Evolutionary conservation across 2,113 vertebrate species (phyloP).

Genomic region (Tachycineta bicolor): DNA sequence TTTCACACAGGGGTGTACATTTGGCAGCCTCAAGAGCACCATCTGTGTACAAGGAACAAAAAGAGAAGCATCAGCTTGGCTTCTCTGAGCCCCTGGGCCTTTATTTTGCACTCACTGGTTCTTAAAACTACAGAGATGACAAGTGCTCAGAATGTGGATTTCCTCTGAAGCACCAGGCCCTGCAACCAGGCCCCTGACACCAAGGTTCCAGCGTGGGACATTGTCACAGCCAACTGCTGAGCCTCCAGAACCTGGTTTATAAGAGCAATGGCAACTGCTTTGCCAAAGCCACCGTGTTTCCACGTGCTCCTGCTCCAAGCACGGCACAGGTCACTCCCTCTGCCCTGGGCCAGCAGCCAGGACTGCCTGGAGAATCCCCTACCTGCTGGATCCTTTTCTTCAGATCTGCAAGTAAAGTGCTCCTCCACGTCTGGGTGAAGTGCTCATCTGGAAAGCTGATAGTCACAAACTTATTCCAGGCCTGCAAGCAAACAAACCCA

Average conservation of each 20-base stretch:
- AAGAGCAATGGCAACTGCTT: not conserved
- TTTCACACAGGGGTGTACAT: not conserved
- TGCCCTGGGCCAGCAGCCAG: not conserved
- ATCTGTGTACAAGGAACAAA: not conserved
- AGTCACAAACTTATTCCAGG: slow-evolving; percentile 80
- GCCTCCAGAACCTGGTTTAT: not conserved
- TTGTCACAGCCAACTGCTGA: not conserved
- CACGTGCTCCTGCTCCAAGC: rapidly evolving
- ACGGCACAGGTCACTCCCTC: not conserved
- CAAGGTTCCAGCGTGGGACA: rapidly evolving
- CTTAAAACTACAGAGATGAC: not conserved
- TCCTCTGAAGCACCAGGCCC: not conserved
- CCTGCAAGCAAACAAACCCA: slow-evolving; percentile 62
- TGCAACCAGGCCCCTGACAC: not conserved
- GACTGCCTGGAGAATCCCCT: not conserved
- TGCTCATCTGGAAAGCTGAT: slow-evolving; percentile 75
- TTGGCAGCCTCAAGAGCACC: not conserved
- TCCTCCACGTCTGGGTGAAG: slow-evolving; percentile 77
- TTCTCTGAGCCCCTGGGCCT: not conserved
- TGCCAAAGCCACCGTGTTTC: not conserved
- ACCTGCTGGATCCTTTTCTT: slow-evolving; percentile 84
- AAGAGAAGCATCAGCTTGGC: not conserved
- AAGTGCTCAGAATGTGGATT: not conserved
- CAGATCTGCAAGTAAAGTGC: slow-evolving; percentile 76
- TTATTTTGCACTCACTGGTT: not conserved